Percentiles rank a stretch among this genome's conserved stretches.
Evolutionary conservation across 2,888 invertebrate genomes (phyloP).

Genomic region (Agriotes lineatus): DNA sequence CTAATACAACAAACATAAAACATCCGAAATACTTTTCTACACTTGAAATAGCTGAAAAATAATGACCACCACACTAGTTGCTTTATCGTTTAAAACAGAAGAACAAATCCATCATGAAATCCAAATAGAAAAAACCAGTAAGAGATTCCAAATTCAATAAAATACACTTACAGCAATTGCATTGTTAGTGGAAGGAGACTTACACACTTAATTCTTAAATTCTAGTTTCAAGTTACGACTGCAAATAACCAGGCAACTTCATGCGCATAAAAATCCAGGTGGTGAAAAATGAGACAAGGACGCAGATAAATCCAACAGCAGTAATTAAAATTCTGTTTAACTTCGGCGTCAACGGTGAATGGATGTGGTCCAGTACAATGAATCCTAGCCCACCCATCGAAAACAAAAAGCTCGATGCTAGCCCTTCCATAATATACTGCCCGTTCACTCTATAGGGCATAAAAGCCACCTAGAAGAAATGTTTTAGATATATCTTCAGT

Average conservation of each 20-base stretch:
- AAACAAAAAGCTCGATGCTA: slow-evolving; percentile 97
- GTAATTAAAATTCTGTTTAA: slow-evolving; percentile 91
- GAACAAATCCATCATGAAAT: too few species aligned
- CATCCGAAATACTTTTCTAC: too few species aligned
- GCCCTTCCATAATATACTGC: slow-evolving; percentile 99
- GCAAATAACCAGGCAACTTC: slow-evolving; percentile 91
- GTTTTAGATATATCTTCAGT: slow-evolving; percentile 3
- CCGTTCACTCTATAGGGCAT: slow-evolving; percentile 99
- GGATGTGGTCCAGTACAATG: slow-evolving; percentile 95
- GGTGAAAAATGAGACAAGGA: slow-evolving; percentile 93
- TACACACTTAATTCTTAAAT: too few species aligned
- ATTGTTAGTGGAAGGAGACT: too few species aligned
- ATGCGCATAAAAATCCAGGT: slow-evolving; percentile 99
- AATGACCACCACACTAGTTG: too few species aligned
- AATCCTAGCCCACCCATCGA: slow-evolving; percentile 96
- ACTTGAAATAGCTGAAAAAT: too few species aligned
- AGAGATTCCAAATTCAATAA: too few species aligned
- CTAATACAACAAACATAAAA: too few species aligned
- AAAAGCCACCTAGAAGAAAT: slow-evolving; percentile 82
- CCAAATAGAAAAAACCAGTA: too few species aligned
- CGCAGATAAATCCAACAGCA: slow-evolving; percentile 91
- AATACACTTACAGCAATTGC: too few species aligned
- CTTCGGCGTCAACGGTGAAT: slow-evolving; percentile 90
- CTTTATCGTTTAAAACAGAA: too few species aligned
- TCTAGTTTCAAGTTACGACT: slow-evolving; percentile 65